Percentiles rank a stretch among this genome's conserved stretches.
phyloP scores from a whole-genome alignment of 2,113 vertebrate species.

The Saccopteryx leptura region DNA sequence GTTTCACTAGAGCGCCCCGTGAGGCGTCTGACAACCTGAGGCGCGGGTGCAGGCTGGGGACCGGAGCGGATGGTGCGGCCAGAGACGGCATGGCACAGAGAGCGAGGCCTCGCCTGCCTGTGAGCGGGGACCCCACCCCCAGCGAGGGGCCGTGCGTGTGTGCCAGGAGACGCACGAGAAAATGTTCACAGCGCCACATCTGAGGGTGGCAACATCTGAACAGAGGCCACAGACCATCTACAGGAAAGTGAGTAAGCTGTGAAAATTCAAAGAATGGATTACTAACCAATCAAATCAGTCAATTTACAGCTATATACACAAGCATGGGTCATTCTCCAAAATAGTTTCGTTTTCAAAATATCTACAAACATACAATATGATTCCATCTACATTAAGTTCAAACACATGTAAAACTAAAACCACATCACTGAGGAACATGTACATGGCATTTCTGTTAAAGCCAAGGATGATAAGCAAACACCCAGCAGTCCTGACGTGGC shows the following conservation, averaged over 20 bases:
- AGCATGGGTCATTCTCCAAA: not conserved
- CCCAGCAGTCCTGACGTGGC: rapidly evolving
- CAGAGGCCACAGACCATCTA: not conserved
- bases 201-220: not conserved
- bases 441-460: not conserved
- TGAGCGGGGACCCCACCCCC: not conserved
- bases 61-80: not conserved
- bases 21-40: not conserved
- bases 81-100: not conserved
- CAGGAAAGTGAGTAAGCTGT: rapidly evolving
- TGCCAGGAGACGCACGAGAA: not conserved
- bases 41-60: not conserved
- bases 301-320: not conserved
- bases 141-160: rapidly evolving
- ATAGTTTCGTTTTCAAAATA: not conserved
- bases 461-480: not conserved
- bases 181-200: rapidly evolving
- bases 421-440: not conserved
- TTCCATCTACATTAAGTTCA: not conserved
- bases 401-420: not conserved
- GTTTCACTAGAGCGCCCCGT: not conserved
- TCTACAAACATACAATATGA: not conserved
- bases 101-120: not conserved
- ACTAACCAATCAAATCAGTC: no score
- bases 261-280: not conserved